A percentile compares a stretch with the other conserved stretches of the same genome.
These are phyloP conservation scores for Oscheius sp. DNA, from an alignment of 2,888 invertebrate genomes.

Conservation along the genomic window DNA sequence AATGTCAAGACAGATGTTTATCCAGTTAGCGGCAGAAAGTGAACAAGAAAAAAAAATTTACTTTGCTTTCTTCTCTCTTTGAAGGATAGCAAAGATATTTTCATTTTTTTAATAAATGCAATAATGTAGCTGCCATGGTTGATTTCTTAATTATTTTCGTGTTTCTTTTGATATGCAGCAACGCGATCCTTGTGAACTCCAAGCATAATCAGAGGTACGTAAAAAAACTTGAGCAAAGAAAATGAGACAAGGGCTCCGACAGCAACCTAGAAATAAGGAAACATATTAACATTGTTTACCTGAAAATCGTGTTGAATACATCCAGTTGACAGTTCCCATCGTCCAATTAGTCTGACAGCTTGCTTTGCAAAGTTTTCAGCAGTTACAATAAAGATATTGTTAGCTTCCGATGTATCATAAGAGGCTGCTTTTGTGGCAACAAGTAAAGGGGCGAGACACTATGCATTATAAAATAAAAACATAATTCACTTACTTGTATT, in stretches of 20 bases:
- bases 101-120: no score
- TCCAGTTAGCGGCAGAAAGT: neutral
- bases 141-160: slow-evolving; percentile 31
- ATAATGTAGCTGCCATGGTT: no score
- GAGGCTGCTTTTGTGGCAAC: slow-evolving; percentile 70
- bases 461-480: neutral
- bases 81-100: no score
- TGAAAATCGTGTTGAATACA: slow-evolving; percentile 68
- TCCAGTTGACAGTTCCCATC: slow-evolving; percentile 61
- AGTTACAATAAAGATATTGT: slow-evolving; percentile 66
- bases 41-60: no score
- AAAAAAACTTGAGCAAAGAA: slow-evolving; percentile 64
- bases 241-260: slow-evolving; percentile 63
- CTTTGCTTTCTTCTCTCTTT: no score
- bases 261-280: slow-evolving; percentile 52
- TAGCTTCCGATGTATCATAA: slow-evolving; percentile 64
- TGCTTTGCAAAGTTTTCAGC: slow-evolving; percentile 64
- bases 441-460: slow-evolving; percentile 66
- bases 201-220: slow-evolving; percentile 67
- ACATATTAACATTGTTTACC: slow-evolving; percentile 24
- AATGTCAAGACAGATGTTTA: neutral
- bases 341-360: slow-evolving; percentile 65
- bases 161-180: slow-evolving; percentile 47
- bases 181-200: slow-evolving; percentile 66
- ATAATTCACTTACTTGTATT: slow-evolving; percentile 52